phyloP scores from a whole-genome alignment of 2,888 invertebrate genomes.

The Lepidochitona cinerea region DNA sequence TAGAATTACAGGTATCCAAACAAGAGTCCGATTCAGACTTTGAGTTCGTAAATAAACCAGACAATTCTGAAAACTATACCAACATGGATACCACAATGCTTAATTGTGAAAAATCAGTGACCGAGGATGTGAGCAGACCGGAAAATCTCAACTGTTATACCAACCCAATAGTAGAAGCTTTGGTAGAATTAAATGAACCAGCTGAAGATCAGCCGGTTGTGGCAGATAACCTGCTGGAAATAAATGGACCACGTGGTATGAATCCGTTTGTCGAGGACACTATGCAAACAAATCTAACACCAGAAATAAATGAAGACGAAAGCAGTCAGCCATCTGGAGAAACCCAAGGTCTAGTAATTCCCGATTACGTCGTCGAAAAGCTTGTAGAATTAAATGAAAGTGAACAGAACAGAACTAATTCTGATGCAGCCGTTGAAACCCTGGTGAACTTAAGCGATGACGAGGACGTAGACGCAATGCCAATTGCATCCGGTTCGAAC shows the following conservation, averaged over 20 bases:
- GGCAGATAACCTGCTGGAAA: background rate
- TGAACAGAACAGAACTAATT: background rate
- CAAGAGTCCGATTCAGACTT: background rate
- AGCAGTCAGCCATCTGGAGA: too few species aligned
- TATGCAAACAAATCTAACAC: too few species aligned
- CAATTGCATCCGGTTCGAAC: background rate
- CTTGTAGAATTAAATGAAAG: conserved; percentile 2
- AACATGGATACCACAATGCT: background rate
- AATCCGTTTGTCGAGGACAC: too few species aligned
- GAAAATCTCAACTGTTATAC: background rate
- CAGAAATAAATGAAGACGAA: too few species aligned
- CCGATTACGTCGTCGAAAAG: conserved; percentile 4
- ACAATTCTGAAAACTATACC: background rate
- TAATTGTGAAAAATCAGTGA: background rate
- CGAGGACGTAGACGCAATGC: background rate
- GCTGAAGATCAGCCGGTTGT: background rate
- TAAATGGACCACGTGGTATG: too few species aligned
- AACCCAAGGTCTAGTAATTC: background rate
- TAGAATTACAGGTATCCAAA: background rate
- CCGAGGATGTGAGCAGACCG: background rate
- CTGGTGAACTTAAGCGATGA: background rate
- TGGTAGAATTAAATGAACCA: background rate
- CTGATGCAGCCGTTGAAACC: background rate
- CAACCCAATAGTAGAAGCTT: background rate
- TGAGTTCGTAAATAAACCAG: background rate